Evolutionary conservation across 2,888 invertebrate species (phyloP).

Genomic region (Electrophaes corylata): DNA sequence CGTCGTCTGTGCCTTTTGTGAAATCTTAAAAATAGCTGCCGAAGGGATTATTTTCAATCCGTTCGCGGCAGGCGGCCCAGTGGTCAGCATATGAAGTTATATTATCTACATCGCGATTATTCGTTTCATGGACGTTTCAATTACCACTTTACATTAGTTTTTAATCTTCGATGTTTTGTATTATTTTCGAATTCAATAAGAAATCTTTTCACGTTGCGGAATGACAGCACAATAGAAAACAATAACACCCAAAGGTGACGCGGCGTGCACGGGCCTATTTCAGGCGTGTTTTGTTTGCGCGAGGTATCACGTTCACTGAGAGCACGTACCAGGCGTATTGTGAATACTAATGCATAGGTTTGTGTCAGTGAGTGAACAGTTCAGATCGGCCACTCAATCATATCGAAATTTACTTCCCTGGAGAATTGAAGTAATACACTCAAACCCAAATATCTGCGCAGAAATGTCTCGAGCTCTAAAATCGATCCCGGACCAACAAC

Average conservation of each 20-base stretch:
- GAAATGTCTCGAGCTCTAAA: too few species aligned
- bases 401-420: background rate
- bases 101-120: constrained; percentile 67
- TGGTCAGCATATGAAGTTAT: constrained; percentile 73
- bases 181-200: constrained; percentile 4
- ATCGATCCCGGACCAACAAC: too few species aligned
- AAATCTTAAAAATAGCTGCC: constrained; percentile 67
- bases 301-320: constrained; percentile 62
- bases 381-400: constrained; percentile 1
- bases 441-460: too few species aligned
- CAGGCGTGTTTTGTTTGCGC: constrained; percentile 66
- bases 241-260: constrained; percentile 51
- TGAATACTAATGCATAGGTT: constrained; percentile 64
- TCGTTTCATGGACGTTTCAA: constrained; percentile 66
- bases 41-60: constrained; percentile 73
- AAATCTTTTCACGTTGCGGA: constrained; percentile 15
- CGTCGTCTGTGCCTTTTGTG: constrained; percentile 50
- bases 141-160: constrained; percentile 56
- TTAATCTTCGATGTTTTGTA: constrained; percentile 6
- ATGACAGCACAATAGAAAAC: constrained; percentile 40
- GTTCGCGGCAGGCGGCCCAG: constrained; percentile 56
- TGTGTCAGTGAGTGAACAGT: constrained; percentile 42
- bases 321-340: constrained; percentile 60
- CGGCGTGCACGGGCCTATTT: constrained; percentile 56
- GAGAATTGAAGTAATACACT: too few species aligned